Evolutionary conservation across 2,888 invertebrate genomes (phyloP), one percentile per base, ranked within the genome.

Genomic region (Eristalinus aeneus): DNA sequence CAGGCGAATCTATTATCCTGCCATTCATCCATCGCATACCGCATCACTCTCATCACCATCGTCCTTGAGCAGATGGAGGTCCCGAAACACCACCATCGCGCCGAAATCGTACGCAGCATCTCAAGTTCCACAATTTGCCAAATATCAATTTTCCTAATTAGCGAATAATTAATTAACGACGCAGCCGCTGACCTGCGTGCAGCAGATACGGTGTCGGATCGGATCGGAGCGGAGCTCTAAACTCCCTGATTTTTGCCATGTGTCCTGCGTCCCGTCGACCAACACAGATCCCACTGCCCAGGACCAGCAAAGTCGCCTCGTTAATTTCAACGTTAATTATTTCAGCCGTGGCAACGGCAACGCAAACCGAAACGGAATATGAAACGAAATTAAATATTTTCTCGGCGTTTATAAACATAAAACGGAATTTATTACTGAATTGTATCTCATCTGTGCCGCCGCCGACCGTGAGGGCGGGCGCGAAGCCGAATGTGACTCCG

Each of bases 361-460:
- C 46, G 32, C 32, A 68, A n/a, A 8, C 56, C 31, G 23, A 60
- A 72, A 71, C 71, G 31, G 53, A 74, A 54, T 65, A 74, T 65
- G 36, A 64, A 84, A 63, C 16, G 67, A 75, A 75, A 77, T 85
- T 77, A 76, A 68, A 76, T 73, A 73, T 80, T 80, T 80, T 76
- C 20, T 36, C 32, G 75, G 36, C 72, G 69, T 77, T 77, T 79
- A 73, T 56, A 84, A 85, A 73, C 76, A 77, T 80, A 77, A 85
- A 85, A 77, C 53, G 31, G 58, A 80, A 80, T 85, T 80, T 85
- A 85, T 76, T 76, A 31, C 68, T 53, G 23, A 64, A 68, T 72
- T 73, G 36, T 56, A 75, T 22, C n/a, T 56, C 56, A 61, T 64
- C 63, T 12, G 46, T n/a, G 46, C 16, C 16, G 46, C 16, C 9